Evolutionary conservation across 2,797 vertebrate species (phyloP).

Genomic region (Cossypha polioptera): DNA sequence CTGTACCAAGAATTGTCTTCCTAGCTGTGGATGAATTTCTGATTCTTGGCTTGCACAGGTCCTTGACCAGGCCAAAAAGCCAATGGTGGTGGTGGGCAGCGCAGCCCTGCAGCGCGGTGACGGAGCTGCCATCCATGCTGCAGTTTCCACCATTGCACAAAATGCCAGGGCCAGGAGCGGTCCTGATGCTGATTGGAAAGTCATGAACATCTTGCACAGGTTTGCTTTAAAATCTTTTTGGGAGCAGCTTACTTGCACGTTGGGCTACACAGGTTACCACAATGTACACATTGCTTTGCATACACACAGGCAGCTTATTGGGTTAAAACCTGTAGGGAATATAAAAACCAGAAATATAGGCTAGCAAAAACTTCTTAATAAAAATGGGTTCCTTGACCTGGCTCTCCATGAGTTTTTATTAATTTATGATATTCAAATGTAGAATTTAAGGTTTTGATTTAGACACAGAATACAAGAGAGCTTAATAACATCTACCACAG

Average conservation of each 20-base stretch:
- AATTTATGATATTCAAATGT: not conserved
- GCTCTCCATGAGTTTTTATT: not conserved
- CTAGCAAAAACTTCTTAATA: not conserved
- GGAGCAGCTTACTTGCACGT: not conserved
- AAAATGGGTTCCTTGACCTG: not conserved
- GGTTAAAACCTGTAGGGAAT: not conserved
- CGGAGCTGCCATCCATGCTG: slow-evolving; percentile 85
- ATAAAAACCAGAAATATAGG: not conserved
- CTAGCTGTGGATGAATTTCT: not conserved
- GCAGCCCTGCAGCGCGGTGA: slow-evolving; percentile 89
- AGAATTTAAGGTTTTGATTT: not conserved
- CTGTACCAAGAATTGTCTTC: not conserved
- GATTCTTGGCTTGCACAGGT: slow-evolving; percentile 72
- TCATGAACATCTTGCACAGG: slow-evolving; percentile 90
- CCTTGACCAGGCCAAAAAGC: slow-evolving; percentile 84
- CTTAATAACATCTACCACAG: not conserved
- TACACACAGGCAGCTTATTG: not conserved
- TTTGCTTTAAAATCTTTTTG: slow-evolving; percentile 44
- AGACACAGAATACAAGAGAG: not conserved
- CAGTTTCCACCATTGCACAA: slow-evolving; percentile 87
- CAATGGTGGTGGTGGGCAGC: slow-evolving; percentile 92
- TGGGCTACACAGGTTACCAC: not conserved
- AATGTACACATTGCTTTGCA: not conserved
- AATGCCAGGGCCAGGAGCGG: slow-evolving; percentile 84
- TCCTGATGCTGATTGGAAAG: slow-evolving; percentile 88